Conservation (phyloP, 2,888 invertebrate species). For the Apamea sordens region DNA sequence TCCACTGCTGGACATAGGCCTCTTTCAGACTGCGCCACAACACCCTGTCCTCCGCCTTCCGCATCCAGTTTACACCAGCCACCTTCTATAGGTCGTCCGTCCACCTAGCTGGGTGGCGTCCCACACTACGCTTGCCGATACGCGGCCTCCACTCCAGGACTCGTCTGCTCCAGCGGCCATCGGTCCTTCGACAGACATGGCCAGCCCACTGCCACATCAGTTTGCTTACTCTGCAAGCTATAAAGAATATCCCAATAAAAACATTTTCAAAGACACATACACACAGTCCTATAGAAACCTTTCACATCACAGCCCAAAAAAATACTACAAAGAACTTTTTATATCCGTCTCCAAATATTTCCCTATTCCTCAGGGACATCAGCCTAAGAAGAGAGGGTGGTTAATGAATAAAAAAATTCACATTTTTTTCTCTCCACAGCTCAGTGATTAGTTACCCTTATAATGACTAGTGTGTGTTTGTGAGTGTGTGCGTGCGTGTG, state of each 20-base stretch:
- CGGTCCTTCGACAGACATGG: too few species aligned
- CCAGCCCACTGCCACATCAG: too few species aligned
- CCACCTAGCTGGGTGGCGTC: too few species aligned
- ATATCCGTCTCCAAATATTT: slow-evolving; percentile 70
- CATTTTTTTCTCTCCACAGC: slow-evolving; percentile 87
- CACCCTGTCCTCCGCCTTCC: too few species aligned
- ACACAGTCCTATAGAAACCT: not conserved
- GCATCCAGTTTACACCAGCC: too few species aligned
- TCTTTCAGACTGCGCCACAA: too few species aligned
- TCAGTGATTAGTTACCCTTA: slow-evolving; percentile 90
- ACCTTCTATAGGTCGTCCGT: too few species aligned
- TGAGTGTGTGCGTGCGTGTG: slow-evolving; percentile 70
- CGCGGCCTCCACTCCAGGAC: too few species aligned
- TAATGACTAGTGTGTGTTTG: slow-evolving; percentile 87
- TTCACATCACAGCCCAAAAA: slow-evolving; percentile 8
- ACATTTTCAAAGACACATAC: not conserved
- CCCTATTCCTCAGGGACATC: slow-evolving; percentile 77
- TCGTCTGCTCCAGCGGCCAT: too few species aligned
- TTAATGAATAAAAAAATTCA: slow-evolving; percentile 90
- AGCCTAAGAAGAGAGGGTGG: slow-evolving; percentile 88
- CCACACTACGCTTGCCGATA: too few species aligned
- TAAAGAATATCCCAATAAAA: not conserved
- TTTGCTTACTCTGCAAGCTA: too few species aligned
- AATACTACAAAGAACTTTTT: slow-evolving; percentile 19
- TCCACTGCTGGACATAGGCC: too few species aligned